These are phyloP conservation scores for Zaprionus davidi DNA, from an alignment of 1,140 invertebrate genomes.

Conservation along the genomic window DNA sequence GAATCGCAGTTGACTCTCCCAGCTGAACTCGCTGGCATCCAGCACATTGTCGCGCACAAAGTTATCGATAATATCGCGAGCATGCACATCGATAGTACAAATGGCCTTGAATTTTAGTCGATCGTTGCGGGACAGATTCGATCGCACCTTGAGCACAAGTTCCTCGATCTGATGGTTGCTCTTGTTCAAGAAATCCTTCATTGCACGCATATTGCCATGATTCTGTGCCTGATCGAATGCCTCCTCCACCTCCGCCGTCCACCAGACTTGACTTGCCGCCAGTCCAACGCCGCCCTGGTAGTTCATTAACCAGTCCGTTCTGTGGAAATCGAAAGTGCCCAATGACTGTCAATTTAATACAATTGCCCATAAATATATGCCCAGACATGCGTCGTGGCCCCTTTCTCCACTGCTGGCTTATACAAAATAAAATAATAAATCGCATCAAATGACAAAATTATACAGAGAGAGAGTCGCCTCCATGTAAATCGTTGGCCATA, in stretches of 20 bases:
- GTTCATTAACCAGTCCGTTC: constrained; percentile 92
- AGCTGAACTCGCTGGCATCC: constrained; percentile 93
- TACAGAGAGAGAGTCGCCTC: constrained; percentile 51
- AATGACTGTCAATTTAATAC: constrained; percentile 83
- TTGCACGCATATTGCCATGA: constrained; percentile 91
- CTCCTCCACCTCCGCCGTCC: constrained; percentile 96
- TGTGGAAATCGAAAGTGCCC: constrained; percentile 70
- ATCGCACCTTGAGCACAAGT: constrained; percentile 88
- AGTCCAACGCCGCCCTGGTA: constrained; percentile 95
- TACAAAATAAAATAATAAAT: constrained; percentile 81
- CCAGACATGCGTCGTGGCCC: constrained; percentile 48
- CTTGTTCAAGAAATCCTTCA: constrained; percentile 94
- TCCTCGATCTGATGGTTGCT: constrained; percentile 93
- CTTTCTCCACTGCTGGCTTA: constrained; percentile 43
- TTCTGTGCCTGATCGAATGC: constrained; percentile 91
- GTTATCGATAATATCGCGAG: constrained; percentile 93
- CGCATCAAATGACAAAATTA: constrained; percentile 83
- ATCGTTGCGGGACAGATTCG: constrained; percentile 90
- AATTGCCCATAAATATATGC: constrained; percentile 83
- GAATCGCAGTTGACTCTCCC: constrained; percentile 96
- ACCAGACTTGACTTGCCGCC: constrained; percentile 95
- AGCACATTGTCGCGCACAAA: constrained; percentile 95
- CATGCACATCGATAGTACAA: constrained; percentile 95
- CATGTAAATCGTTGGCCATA: constrained; percentile 78
- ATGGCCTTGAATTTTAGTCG: constrained; percentile 94